Evolutionary conservation across 2,888 invertebrate genomes (phyloP).

Genomic region (Chironomus riparius): DNA sequence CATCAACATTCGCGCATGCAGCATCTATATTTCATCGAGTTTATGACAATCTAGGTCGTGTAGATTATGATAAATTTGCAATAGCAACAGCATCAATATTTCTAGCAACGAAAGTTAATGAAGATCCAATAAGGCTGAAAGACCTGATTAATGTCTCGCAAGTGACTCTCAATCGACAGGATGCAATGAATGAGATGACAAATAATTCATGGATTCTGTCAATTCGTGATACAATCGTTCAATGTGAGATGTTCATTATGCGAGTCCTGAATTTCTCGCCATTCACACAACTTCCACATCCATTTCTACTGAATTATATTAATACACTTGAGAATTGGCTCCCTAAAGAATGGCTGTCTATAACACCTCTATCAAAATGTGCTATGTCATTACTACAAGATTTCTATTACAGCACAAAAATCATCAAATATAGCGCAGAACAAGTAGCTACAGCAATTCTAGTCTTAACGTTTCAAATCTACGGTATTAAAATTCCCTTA

Average conservation of each 20-base stretch:
- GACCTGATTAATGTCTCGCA: conserved; percentile 13
- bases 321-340: conserved; percentile 16
- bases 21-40: conserved; percentile 19
- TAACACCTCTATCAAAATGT: background rate
- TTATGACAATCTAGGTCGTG: background rate
- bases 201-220: background rate
- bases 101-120: conserved; percentile 2
- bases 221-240: conserved; percentile 10
- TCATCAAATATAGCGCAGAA: background rate
- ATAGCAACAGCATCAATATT: background rate
- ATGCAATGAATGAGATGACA: background rate
- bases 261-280: conserved; percentile 12
- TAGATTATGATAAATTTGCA: conserved; percentile 13
- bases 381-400: background rate
- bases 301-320: background rate
- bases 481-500: conserved; percentile 2
- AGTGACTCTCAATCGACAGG: conserved; percentile 2
- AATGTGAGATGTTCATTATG: conserved; percentile 18
- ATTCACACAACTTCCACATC: background rate
- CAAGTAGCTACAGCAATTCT: background rate
- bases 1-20: conserved; percentile 10
- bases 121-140: background rate
- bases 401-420: background rate
- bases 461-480: conserved; percentile 9
- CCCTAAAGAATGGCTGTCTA: background rate